Percentiles rank a stretch among this genome's conserved stretches.
Conservation (phyloP, 2,797 vertebrate genomes). For the Parambassis ranga region DNA sequence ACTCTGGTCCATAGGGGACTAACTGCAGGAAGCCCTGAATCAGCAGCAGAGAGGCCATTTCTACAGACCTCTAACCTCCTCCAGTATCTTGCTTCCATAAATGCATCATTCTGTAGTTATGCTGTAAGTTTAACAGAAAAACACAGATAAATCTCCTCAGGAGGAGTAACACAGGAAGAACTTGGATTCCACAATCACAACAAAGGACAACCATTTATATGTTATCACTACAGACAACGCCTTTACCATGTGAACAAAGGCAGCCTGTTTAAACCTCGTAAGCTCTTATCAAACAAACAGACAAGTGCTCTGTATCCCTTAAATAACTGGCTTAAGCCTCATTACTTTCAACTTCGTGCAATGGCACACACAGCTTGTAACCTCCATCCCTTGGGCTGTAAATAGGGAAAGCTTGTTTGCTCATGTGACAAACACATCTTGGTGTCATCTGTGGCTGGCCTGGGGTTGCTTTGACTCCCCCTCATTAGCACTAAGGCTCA, state of each 20-base stretch:
- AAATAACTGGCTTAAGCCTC: slow-evolving; percentile 47
- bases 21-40: neutral
- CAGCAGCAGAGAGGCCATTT: slow-evolving; percentile 5
- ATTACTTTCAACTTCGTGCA: slow-evolving; percentile 39
- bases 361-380: slow-evolving; percentile 32
- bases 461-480: slow-evolving; percentile 30
- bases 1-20: neutral
- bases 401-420: slow-evolving; percentile 51
- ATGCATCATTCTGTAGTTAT: neutral
- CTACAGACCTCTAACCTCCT: slow-evolving; percentile 5
- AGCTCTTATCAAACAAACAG: slow-evolving; percentile 26
- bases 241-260: slow-evolving; percentile 9
- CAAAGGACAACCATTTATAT: neutral
- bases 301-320: slow-evolving; percentile 17
- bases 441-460: slow-evolving; percentile 60
- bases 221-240: neutral
- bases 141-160: neutral
- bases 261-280: neutral
- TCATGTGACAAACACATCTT: slow-evolving; percentile 66
- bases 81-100: neutral
- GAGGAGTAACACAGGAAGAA: neutral
- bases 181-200: neutral
- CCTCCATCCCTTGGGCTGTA: slow-evolving; percentile 33
- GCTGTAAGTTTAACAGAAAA: no score
- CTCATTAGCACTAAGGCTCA: slow-evolving; percentile 53